Evolutionary conservation across 2,888 invertebrate genomes (phyloP).

Genomic region (Lydus trimaculatus): DNA sequence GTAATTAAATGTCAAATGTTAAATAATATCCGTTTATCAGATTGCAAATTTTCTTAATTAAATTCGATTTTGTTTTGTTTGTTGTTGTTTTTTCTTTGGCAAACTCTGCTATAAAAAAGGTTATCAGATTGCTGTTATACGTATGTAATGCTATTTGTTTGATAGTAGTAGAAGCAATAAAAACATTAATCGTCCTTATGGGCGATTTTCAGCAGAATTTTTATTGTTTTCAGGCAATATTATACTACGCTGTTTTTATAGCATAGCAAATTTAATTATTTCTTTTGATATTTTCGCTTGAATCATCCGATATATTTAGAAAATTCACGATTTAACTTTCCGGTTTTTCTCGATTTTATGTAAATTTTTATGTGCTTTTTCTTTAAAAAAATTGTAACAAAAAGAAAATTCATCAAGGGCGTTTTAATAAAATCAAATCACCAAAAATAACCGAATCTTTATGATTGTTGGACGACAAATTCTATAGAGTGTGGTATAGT

Average conservation of each 20-base stretch:
- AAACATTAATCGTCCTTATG: neutral
- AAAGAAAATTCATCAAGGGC: neutral
- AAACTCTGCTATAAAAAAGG: no score
- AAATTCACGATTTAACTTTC: neutral
- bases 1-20: neutral
- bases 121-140: neutral
- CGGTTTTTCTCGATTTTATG: neutral
- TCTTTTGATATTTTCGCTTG: neutral
- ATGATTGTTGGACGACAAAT: constrained; percentile 1
- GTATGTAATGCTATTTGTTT: neutral
- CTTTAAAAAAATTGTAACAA: no score
- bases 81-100: no score
- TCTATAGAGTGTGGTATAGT: constrained; percentile 24
- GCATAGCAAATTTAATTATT: neutral
- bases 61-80: neutral
- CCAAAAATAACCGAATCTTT: neutral
- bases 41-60: neutral
- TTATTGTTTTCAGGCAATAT: neutral
- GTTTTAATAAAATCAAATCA: neutral
- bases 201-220: neutral
- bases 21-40: neutral
- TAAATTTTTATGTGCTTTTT: neutral
- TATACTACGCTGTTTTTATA: neutral
- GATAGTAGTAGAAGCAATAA: neutral
- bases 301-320: neutral